phyloP scores from a whole-genome alignment of 2,113 vertebrate species.

The Oceanodroma tethys region DNA sequence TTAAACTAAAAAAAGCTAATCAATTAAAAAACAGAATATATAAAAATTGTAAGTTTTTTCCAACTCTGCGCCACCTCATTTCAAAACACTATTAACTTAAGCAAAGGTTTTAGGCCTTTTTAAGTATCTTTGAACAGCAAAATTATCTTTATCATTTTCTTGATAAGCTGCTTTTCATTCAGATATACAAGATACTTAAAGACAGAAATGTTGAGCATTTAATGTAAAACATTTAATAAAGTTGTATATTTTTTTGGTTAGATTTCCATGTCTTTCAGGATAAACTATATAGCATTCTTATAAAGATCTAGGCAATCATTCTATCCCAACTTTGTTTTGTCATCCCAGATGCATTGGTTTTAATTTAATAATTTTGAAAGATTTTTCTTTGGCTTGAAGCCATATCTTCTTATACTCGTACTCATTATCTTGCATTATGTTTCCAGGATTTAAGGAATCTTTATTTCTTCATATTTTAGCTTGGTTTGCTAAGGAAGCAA shows the following conservation, averaged over 20 bases:
- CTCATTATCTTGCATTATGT: background rate
- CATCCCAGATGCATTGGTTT: background rate
- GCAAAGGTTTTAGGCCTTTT: background rate
- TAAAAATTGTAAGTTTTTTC: background rate
- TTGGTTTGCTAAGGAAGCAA: background rate
- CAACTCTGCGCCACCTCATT: background rate
- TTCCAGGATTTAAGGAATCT: background rate
- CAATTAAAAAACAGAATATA: background rate
- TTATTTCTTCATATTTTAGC: background rate
- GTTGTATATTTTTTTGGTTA: background rate
- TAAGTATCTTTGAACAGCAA: background rate
- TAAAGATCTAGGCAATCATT: background rate
- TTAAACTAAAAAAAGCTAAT: background rate
- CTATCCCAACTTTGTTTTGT: background rate
- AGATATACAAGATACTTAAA: background rate
- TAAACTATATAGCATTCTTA: background rate
- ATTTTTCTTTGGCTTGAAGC: background rate
- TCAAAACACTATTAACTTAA: background rate
- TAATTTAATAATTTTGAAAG: background rate
- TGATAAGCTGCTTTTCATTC: background rate
- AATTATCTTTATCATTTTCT: background rate
- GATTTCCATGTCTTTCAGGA: background rate
- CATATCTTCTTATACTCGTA: background rate
- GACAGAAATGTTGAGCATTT: background rate
- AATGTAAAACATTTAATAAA: background rate